Percentiles rank a stretch among this genome's conserved stretches.
These are phyloP conservation scores for Alethe castanea DNA, from an alignment of 2,113 vertebrate species.

Conservation along the genomic window DNA sequence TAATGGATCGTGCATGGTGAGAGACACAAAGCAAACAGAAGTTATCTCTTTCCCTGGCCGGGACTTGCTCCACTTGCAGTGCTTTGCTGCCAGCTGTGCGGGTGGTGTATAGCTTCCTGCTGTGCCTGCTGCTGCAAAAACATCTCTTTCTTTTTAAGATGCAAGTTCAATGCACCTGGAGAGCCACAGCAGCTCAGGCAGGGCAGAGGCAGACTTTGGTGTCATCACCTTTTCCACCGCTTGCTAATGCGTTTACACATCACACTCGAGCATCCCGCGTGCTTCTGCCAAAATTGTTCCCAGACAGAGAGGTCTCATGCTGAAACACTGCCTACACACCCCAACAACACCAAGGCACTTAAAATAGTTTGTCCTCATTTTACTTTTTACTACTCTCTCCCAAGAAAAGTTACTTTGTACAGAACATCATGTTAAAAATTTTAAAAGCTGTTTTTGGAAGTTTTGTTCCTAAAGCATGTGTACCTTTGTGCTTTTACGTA, in stretches of 20 bases:
- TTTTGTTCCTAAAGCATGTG: neutral
- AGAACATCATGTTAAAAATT: neutral
- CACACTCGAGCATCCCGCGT: fast-evolving
- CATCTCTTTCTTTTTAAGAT: neutral
- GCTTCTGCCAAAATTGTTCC: neutral
- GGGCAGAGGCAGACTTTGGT: neutral
- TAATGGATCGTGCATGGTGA: neutral
- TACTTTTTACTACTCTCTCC: neutral
- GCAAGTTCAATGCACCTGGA: neutral
- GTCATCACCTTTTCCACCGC: neutral
- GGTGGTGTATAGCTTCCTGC: neutral
- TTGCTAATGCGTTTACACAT: neutral
- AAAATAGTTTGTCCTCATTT: neutral
- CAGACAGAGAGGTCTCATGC: fast-evolving
- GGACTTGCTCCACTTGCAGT: fast-evolving
- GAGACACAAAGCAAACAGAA: neutral
- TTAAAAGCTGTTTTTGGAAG: neutral
- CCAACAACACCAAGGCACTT: neutral
- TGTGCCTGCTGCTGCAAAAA: neutral
- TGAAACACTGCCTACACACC: fast-evolving
- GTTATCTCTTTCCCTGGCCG: neutral
- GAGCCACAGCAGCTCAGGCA: neutral
- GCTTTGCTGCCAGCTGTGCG: neutral
- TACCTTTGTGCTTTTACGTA: fast-evolving
- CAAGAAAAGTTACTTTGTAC: neutral